A percentile compares a stretch with the other conserved stretches of the same genome.
Evolutionary conservation across 1,140 invertebrate species (phyloP).

Genomic region (Heliconius eleuchia): DNA sequence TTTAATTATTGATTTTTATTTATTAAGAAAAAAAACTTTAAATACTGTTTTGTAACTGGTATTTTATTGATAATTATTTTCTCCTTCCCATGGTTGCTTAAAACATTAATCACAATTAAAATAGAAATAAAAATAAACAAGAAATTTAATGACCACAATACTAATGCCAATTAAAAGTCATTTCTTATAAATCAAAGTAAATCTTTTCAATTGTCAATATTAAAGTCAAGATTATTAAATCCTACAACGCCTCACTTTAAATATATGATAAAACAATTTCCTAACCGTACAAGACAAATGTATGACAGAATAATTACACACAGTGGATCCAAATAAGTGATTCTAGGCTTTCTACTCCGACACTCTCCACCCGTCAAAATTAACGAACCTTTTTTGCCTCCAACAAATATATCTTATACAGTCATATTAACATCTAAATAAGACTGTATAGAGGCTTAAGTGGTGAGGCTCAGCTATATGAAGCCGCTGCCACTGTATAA

Average conservation of each 20-base stretch:
- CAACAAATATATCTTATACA: slow-evolving; percentile 33
- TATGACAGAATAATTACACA: slow-evolving; percentile 64
- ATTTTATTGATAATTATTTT: no score
- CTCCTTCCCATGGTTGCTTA: no score
- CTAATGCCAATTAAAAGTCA: background rate
- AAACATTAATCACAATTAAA: no score
- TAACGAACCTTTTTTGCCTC: slow-evolving; percentile 67
- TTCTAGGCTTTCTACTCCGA: slow-evolving; percentile 73
- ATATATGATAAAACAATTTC: slow-evolving; percentile 37
- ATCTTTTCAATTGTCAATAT: background rate
- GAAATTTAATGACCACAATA: background rate
- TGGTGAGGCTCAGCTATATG: slow-evolving; percentile 31
- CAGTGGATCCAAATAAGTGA: slow-evolving; percentile 70
- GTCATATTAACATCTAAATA: slow-evolving; percentile 16
- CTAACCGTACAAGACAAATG: slow-evolving; percentile 32
- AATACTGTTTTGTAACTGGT: no score
- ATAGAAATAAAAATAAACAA: no score
- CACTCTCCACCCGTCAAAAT: slow-evolving; percentile 74
- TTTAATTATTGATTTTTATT: background rate
- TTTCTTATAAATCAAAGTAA: background rate
- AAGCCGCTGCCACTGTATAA: slow-evolving; percentile 44
- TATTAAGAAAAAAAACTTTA: no score
- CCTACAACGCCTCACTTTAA: background rate
- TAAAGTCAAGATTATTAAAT: slow-evolving; percentile 2
- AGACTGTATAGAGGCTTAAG: slow-evolving; percentile 22